Evolutionary conservation across 2,113 vertebrate species (phyloP), one percentile per base, ranked within the genome.

Genomic region (Butorides virescens): DNA sequence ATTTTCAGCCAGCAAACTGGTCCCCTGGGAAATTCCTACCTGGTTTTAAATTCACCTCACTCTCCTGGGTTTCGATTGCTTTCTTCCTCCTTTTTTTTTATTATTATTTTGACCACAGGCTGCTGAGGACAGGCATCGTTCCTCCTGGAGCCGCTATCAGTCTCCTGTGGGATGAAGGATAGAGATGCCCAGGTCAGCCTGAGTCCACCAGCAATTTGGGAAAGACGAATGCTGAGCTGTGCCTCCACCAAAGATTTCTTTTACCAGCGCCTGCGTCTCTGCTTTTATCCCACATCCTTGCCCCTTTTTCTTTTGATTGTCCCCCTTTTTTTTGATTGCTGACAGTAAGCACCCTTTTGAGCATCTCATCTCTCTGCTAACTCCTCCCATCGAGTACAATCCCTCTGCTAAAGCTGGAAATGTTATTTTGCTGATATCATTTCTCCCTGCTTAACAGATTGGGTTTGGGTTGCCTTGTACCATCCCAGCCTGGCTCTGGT

Each of bases 1-100:
- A 68, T 90, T 94, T 91, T 90, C 74, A 94, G 70, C 21, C 66
- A 72, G 62, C 36, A 93, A 93, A 89, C 71, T 53, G 50, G 36
- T 95, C 96, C 92, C 90, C 50, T 22, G 67, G 92, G 96, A 93
- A 96, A 95, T 93, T 94, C 73, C 53, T 81, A n/a, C 74, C 71
- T 93, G 78, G 65, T 75, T 94, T 85, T 78, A 76, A 90, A 93
- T 91, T 95, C 93, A 65, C 77, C 53, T 87, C 87, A 68, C 62
- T 93, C 92, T 94, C 81, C 66, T 82, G 87, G 39, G 62, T 34
- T 87, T 93, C 0, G 0, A 68, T 72, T 88, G 56, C 39, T 91
- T 88, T 65, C 52, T 73, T 44, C 15, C 55, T 88, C 32, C 30
- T 55, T 76, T 61, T 63, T 29, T 39, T 47, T 47, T 23, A 42